phyloP scores from a whole-genome alignment of 2,888 invertebrate species.

The Crematogaster levior region DNA sequence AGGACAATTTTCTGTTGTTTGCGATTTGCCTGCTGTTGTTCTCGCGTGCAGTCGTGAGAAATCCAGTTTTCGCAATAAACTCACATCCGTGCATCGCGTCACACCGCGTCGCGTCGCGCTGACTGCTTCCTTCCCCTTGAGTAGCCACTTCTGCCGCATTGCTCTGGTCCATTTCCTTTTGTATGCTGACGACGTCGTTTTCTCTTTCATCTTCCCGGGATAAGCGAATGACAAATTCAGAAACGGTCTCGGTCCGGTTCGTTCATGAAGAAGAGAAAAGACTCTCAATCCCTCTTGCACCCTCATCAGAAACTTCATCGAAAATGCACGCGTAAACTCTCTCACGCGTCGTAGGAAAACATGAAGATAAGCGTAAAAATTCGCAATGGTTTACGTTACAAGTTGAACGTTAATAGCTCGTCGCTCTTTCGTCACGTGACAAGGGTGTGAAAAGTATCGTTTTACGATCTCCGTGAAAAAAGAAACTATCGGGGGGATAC shows the following conservation, averaged over 20 bases:
- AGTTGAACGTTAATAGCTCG: conserved; percentile 33
- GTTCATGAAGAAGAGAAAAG: background rate
- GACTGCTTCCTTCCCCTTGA: conserved; percentile 42
- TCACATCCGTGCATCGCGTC: conserved; percentile 34
- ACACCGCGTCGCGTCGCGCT: conserved; percentile 11
- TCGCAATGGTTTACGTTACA: background rate
- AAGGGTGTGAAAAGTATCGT: conserved; percentile 35
- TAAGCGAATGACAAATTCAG: conserved; percentile 51
- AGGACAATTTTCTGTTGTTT: conserved; percentile 35
- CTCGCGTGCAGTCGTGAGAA: conserved; percentile 33
- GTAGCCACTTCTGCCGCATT: background rate
- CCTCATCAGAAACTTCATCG: conserved; percentile 1
- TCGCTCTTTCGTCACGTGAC: conserved; percentile 22
- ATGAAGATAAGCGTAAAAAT: background rate
- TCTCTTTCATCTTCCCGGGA: conserved; percentile 40
- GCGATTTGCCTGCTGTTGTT: conserved; percentile 20
- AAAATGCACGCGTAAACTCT: background rate
- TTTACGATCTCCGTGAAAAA: conserved; percentile 52
- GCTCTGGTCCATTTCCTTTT: conserved; percentile 35
- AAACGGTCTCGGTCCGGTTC: conserved; percentile 15
- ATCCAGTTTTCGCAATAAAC: conserved; percentile 66
- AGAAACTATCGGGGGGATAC: conserved; percentile 17
- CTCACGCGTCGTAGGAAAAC: conserved; percentile 23
- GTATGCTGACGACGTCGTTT: conserved; percentile 44
- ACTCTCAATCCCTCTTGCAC: conserved; percentile 1